Evolutionary conservation across 2,888 invertebrate species (phyloP).

Genomic region (Rhodophaea formosa): DNA sequence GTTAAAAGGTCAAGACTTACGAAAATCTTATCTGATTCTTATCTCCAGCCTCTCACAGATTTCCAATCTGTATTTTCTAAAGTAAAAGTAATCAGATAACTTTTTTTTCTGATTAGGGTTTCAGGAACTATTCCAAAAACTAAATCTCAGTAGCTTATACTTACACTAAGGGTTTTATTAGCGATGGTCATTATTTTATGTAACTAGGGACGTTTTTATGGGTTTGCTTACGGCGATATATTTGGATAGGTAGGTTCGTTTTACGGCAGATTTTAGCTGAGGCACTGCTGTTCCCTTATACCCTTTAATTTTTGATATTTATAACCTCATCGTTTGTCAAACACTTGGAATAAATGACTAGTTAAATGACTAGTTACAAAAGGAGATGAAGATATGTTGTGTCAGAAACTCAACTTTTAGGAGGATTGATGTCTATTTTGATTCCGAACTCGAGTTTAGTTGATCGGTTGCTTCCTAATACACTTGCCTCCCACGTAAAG

Average conservation of each 20-base stretch:
- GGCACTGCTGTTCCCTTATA: neutral
- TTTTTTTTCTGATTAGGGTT: too few species aligned
- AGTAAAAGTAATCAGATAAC: too few species aligned
- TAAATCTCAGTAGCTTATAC: too few species aligned
- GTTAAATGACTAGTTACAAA: too few species aligned
- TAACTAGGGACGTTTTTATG: neutral
- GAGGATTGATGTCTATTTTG: neutral
- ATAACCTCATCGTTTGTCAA: too few species aligned
- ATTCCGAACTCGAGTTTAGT: constrained; percentile 9
- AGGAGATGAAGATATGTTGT: too few species aligned
- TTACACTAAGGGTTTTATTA: too few species aligned
- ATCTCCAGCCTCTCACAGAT: neutral
- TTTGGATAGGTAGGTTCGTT: neutral
- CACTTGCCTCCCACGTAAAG: constrained; percentile 11
- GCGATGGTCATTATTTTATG: too few species aligned
- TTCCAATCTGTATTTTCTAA: neutral
- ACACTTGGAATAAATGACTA: too few species aligned
- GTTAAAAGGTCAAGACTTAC: neutral
- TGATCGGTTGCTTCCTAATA: constrained; percentile 16
- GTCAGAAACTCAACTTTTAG: neutral
- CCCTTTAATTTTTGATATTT: neutral
- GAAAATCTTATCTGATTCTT: neutral
- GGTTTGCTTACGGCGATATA: neutral
- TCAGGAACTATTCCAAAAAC: too few species aligned
- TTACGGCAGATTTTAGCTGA: neutral